Evolutionary conservation across 2,113 vertebrate species (phyloP), one percentile per base, ranked within the genome.

Genomic region (Jaculus jaculus): DNA sequence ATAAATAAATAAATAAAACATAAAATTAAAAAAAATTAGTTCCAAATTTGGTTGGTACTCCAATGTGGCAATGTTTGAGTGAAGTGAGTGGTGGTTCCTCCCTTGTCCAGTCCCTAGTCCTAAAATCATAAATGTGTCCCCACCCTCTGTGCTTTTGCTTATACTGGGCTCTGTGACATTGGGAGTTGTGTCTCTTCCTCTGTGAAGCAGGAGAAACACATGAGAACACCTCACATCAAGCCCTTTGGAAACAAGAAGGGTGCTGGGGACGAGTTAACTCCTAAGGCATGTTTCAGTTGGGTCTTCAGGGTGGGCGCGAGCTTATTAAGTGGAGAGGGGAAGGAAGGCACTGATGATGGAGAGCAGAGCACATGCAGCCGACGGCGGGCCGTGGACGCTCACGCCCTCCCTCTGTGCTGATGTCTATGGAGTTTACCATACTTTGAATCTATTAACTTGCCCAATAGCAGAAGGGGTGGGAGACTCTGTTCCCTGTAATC

Each of bases 381-480:
- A 3, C 23, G 63, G 51, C 13, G 32, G 42, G 7, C 16, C n/a
- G 7, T 54, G 42, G 77, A 80, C 69, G 39, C 34, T 63, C n/a
- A 47, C 39, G 58, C 24, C 16, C 21, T 90, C 32, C 54, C 32
- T 85, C 58, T 85, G 21, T 75, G 51, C 18, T 65, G n/a, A 42
- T 51, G n/a, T 71, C 34, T 89, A 68, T 78, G 30, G 72, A 84
- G 60, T 82, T 78, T 86, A 58, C 82, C 18, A 24, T 58, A 15
- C 39, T 68, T 87, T 32, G n/a, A 84, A 92, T 79, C 68, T 95
- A 79, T 94, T 79, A 18, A 93, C 95, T 96, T 89, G 18, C 88
- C 90, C 94, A 47, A 42, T 73, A 88, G 0, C 9, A 79, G 83
- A 89, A 72, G 39, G 42, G 42, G 8, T 47, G 42, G 21, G 21